Evolutionary conservation across 1,140 invertebrate species (phyloP).

Genomic region (Drosophila nannoptera): DNA sequence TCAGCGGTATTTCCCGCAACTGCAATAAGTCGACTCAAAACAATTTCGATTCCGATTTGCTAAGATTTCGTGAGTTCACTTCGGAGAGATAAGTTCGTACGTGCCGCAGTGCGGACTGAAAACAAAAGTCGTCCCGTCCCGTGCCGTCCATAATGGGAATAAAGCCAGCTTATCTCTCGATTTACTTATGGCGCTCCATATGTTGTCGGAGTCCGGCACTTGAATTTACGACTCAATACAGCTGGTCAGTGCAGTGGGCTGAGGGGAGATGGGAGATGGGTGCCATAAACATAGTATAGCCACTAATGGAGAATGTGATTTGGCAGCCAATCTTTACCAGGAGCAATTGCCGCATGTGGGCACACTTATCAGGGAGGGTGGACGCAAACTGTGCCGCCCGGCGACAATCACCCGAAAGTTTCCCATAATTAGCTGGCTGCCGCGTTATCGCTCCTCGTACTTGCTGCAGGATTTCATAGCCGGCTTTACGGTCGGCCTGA

Average conservation of each 20-base stretch:
- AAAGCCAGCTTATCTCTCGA: conserved; percentile 26
- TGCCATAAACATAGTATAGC: conserved; percentile 14
- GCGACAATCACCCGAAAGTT: conserved; percentile 81
- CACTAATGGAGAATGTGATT: conserved; percentile 11
- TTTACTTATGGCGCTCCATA: conserved; percentile 9
- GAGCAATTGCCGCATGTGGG: conserved; percentile 64
- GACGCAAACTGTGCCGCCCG: conserved; percentile 75
- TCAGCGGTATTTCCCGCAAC: too few relatives aligned
- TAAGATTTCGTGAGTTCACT: not conserved
- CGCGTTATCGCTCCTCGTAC: conserved; percentile 82
- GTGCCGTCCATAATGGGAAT: not conserved
- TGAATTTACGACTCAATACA: conserved; percentile 22
- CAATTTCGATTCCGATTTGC: not conserved
- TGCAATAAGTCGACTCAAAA: not conserved
- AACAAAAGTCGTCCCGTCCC: not conserved
- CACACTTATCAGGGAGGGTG: conserved; percentile 47
- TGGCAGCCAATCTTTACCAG: conserved; percentile 61
- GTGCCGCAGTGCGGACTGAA: not conserved
- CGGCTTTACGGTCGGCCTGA: conserved; percentile 90
- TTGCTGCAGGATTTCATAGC: conserved; percentile 87
- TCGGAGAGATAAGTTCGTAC: not conserved
- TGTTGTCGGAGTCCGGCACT: conserved; percentile 27
- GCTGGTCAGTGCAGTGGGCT: not conserved
- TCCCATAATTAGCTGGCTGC: conserved; percentile 84
- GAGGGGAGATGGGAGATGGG: too few relatives aligned